Evolutionary conservation across 1,140 invertebrate genomes (phyloP).

Genomic region (Danaus plexippus): DNA sequence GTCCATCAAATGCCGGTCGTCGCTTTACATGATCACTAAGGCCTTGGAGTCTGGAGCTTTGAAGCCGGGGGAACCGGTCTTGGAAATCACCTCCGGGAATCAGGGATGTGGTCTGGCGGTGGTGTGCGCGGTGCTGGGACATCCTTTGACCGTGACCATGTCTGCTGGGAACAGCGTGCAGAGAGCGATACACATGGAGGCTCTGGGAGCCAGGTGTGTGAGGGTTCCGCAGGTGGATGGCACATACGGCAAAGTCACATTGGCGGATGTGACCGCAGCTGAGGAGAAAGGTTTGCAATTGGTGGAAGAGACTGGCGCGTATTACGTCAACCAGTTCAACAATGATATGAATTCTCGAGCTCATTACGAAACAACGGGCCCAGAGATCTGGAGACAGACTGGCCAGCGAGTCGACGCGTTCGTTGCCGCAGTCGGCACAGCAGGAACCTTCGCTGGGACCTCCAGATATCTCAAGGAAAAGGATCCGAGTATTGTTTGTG

Average conservation of each 20-base stretch:
- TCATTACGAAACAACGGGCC: slow-evolving; percentile 43
- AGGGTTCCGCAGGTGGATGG: slow-evolving; percentile 48
- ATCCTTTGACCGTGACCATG: slow-evolving; percentile 43
- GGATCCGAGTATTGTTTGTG: slow-evolving; percentile 33
- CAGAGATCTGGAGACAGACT: slow-evolving; percentile 52
- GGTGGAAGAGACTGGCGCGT: slow-evolving; percentile 33
- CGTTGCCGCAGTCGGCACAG: slow-evolving; percentile 43
- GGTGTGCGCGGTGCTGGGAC: slow-evolving; percentile 40
- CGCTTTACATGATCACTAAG: slow-evolving; percentile 30
- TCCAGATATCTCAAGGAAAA: slow-evolving; percentile 45
- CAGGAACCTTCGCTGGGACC: slow-evolving; percentile 43
- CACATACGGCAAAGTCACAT: slow-evolving; percentile 46
- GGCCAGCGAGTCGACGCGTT: slow-evolving; percentile 45
- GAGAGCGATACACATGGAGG: slow-evolving; percentile 50
- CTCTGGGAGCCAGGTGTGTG: slow-evolving; percentile 43
- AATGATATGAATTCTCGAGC: slow-evolving; percentile 34
- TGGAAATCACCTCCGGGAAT: slow-evolving; percentile 50
- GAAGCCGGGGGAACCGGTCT: slow-evolving; percentile 33
- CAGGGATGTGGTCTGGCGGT: slow-evolving; percentile 52
- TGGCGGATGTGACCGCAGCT: slow-evolving; percentile 36
- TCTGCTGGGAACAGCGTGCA: slow-evolving; percentile 48
- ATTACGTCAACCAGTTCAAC: slow-evolving; percentile 42
- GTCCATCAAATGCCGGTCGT: slow-evolving; percentile 32
- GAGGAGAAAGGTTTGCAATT: slow-evolving; percentile 34
- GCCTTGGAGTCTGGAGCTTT: slow-evolving; percentile 31